These are phyloP conservation scores for Scopus umbretta DNA, from an alignment of 2,113 vertebrate genomes.

Conservation along the genomic window DNA sequence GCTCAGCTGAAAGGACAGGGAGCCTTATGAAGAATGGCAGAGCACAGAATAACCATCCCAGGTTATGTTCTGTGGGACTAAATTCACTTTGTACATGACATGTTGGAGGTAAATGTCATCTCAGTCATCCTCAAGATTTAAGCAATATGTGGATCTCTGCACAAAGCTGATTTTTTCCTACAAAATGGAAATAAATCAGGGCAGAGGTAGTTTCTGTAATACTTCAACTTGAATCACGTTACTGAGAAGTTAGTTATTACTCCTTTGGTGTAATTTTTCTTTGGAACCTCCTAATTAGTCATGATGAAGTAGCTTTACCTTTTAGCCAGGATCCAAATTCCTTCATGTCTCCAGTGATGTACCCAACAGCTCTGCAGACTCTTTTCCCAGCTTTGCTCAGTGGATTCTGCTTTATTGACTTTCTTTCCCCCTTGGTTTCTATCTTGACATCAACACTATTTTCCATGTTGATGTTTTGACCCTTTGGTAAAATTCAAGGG, in stretches of 20 bases:
- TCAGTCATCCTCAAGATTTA: slow-evolving; percentile 11
- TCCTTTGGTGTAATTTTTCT: background rate
- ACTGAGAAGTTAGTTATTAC: background rate
- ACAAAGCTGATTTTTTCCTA: background rate
- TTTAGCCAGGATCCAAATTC: slow-evolving; percentile 69
- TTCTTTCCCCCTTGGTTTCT: background rate
- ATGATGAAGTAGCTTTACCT: slow-evolving; percentile 53
- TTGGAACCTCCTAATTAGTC: background rate
- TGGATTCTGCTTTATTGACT: slow-evolving; percentile 3
- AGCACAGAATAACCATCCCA: background rate
- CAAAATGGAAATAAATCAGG: background rate
- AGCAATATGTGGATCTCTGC: background rate
- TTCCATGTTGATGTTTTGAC: slow-evolving; percentile 48
- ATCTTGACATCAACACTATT: slow-evolving; percentile 49
- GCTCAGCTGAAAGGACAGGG: background rate
- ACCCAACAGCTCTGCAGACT: slow-evolving; percentile 48
- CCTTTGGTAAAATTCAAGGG: background rate
- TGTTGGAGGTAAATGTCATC: background rate
- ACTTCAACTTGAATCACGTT: background rate
- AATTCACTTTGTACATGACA: background rate
- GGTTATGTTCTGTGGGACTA: background rate
- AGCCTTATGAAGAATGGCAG: background rate
- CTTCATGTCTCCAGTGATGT: slow-evolving; percentile 74
- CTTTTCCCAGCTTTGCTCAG: slow-evolving; percentile 25
- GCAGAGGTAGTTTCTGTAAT: background rate